Evolutionary conservation across 2,888 invertebrate genomes (phyloP).

Genomic region (Lypha dubia): DNA sequence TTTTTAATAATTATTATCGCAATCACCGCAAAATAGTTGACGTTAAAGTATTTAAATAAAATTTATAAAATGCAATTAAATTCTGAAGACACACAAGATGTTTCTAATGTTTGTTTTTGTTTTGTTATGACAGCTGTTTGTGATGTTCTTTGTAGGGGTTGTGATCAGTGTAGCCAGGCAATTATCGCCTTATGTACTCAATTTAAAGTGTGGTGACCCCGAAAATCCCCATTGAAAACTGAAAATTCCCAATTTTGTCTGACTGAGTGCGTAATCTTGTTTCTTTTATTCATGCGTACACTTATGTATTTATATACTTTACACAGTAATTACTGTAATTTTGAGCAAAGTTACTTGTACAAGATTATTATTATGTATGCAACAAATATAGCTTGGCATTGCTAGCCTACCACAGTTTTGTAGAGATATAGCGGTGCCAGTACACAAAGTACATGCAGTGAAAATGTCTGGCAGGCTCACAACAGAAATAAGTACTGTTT

Average conservation of each 20-base stretch:
- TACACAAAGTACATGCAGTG: neutral
- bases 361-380: no score
- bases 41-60: neutral
- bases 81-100: neutral
- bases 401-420: neutral
- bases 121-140: neutral
- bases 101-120: neutral
- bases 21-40: neutral
- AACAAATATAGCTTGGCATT: no score
- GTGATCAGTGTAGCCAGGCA: neutral
- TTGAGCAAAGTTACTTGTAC: no score
- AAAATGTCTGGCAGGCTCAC: neutral
- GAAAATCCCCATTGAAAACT: no score
- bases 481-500: neutral
- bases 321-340: no score
- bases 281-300: no score
- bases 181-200: no score
- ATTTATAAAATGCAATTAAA: neutral
- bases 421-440: neutral
- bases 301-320: no score
- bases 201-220: no score
- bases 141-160: neutral
- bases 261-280: no score
- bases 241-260: no score
- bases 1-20: neutral